These are phyloP conservation scores for Gastrophysa polygoni DNA, from an alignment of 2,888 invertebrate genomes.

Conservation along the genomic window DNA sequence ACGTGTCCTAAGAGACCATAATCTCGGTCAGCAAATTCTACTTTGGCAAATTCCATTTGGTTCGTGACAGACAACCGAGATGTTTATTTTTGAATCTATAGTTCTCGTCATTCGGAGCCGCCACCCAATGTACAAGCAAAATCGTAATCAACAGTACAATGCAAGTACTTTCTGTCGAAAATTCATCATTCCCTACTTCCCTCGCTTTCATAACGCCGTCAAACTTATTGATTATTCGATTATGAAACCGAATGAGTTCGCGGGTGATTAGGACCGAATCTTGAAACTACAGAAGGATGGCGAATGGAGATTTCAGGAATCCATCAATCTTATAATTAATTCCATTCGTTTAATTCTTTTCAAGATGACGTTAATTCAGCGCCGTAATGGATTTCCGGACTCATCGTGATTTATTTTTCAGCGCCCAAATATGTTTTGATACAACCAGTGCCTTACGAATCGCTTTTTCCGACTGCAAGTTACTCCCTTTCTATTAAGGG, in stretches of 20 bases:
- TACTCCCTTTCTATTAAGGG: too few relatives aligned
- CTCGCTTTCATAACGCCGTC: neutral
- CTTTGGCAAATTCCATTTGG: too few relatives aligned
- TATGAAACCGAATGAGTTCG: constrained; percentile 31
- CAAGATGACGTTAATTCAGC: constrained; percentile 60
- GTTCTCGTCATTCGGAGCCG: too few relatives aligned
- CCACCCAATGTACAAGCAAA: too few relatives aligned
- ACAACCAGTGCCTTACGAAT: constrained; percentile 21
- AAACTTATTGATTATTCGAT: constrained; percentile 34
- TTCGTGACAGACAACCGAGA: too few relatives aligned
- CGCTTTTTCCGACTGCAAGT: neutral
- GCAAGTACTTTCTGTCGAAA: neutral
- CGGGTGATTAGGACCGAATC: constrained; percentile 45
- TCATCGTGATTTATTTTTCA: constrained; percentile 54
- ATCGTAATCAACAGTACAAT: too few relatives aligned
- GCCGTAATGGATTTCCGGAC: constrained; percentile 54
- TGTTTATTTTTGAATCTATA: too few relatives aligned
- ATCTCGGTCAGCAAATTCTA: too few relatives aligned
- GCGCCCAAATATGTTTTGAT: constrained; percentile 40
- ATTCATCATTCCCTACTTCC: too few relatives aligned
- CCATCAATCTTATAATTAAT: constrained; percentile 62
- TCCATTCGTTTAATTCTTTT: constrained; percentile 61
- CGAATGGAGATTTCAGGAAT: constrained; percentile 51
- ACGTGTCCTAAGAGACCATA: too few relatives aligned
- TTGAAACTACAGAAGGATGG: constrained; percentile 44